phyloP scores from a whole-genome alignment of 2,113 vertebrate genomes.

The Oreochromis tanganicae region DNA sequence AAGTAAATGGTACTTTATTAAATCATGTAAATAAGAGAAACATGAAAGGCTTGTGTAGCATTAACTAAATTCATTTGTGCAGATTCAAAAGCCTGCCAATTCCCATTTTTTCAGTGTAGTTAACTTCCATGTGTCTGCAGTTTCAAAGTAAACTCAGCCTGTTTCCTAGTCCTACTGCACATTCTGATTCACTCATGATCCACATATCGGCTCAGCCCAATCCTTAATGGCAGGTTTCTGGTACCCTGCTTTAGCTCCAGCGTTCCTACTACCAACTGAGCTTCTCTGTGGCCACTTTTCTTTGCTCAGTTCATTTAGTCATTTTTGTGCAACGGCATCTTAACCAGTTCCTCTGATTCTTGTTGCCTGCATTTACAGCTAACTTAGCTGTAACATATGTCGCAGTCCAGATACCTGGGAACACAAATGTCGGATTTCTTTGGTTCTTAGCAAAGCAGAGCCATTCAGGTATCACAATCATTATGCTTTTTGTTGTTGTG shows the following conservation, averaged over 20 bases:
- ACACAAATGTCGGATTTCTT: background rate
- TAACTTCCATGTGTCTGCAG: background rate
- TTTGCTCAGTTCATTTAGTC: background rate
- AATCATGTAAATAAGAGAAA: no score
- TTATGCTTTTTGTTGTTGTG: background rate
- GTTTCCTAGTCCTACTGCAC: background rate
- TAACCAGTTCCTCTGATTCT: background rate
- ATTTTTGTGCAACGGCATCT: background rate
- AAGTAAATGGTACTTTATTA: no score
- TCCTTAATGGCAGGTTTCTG: background rate
- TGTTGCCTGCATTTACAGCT: background rate
- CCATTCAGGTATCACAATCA: background rate
- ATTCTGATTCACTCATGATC: background rate
- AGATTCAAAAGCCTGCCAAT: no score
- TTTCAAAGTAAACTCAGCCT: background rate
- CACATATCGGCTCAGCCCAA: background rate
- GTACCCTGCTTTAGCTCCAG: background rate
- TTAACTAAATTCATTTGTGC: no score
- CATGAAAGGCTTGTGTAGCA: no score
- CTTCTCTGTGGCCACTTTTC: background rate
- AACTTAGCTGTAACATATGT: background rate
- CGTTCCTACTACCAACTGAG: background rate
- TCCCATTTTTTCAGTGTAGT: no score
- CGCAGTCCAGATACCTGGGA: background rate
- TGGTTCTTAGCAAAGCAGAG: background rate